phyloP scores from a whole-genome alignment of 2,113 vertebrate genomes.

The Rostratula benghalensis region DNA sequence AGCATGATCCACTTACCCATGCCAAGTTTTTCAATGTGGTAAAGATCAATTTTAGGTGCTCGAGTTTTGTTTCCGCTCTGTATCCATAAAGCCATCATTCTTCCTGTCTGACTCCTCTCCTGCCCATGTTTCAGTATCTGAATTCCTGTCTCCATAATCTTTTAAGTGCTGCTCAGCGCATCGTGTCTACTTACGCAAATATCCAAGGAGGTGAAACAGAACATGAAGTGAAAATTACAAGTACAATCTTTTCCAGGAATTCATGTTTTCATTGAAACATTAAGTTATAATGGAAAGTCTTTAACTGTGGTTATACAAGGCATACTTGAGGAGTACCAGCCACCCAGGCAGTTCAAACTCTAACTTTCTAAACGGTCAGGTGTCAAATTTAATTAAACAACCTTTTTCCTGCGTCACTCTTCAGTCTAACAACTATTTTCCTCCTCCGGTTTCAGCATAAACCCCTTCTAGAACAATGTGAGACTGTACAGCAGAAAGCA shows the following conservation, averaged over 20 bases:
- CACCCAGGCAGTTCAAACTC: neutral
- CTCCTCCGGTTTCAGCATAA: conserved; percentile 3
- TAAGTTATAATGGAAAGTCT: neutral
- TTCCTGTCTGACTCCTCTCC: neutral
- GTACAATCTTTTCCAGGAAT: neutral
- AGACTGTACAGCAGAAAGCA: neutral
- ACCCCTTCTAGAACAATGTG: neutral
- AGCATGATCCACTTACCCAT: neutral
- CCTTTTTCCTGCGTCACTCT: neutral
- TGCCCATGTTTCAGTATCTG: neutral
- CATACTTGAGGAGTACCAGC: neutral
- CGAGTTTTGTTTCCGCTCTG: neutral
- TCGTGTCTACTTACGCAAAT: neutral
- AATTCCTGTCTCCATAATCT: neutral
- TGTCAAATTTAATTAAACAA: neutral
- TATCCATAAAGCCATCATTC: neutral
- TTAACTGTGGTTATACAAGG: neutral
- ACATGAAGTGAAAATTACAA: neutral
- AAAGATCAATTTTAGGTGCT: neutral
- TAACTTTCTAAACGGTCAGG: neutral
- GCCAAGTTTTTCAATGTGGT: neutral
- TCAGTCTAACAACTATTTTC: neutral
- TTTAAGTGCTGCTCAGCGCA: neutral
- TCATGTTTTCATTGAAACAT: neutral
- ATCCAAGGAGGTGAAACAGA: neutral